phyloP scores from a whole-genome alignment of 2,113 vertebrate species.

The Cyprinodon tularosa region DNA sequence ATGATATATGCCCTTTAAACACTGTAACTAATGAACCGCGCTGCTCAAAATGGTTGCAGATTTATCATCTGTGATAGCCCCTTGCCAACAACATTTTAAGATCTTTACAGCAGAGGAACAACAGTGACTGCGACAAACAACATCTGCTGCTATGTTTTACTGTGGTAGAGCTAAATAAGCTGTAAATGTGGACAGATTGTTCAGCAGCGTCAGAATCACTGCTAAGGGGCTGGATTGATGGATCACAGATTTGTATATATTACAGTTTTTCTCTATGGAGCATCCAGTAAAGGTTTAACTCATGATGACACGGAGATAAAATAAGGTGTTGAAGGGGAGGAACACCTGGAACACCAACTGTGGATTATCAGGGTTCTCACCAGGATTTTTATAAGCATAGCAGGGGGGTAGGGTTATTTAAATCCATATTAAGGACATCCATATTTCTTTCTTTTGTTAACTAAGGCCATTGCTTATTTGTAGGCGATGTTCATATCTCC shows the following conservation, averaged over 20 bases:
- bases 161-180: background rate
- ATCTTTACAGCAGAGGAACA: slow-evolving; percentile 44
- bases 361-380: background rate
- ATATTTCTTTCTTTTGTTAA: no score
- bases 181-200: background rate
- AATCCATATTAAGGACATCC: no score
- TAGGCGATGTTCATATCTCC: no score
- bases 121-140: slow-evolving; percentile 20
- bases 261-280: slow-evolving; percentile 23
- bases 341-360: background rate
- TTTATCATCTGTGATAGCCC: slow-evolving; percentile 68
- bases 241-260: slow-evolving; percentile 26
- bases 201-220: slow-evolving; percentile 1
- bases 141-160: background rate
- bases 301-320: slow-evolving; percentile 22
- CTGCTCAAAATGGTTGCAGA: slow-evolving; percentile 24
- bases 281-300: slow-evolving; percentile 5
- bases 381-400: no score
- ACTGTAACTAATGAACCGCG: slow-evolving; percentile 15
- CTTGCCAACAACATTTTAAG: slow-evolving; percentile 50
- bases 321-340: background rate
- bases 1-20: slow-evolving; percentile 4
- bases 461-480: no score
- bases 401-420: no score
- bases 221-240: slow-evolving; percentile 16